These are phyloP conservation scores for Lophius piscatorius DNA, from an alignment of 2,113 vertebrate species.

Conservation along the genomic window DNA sequence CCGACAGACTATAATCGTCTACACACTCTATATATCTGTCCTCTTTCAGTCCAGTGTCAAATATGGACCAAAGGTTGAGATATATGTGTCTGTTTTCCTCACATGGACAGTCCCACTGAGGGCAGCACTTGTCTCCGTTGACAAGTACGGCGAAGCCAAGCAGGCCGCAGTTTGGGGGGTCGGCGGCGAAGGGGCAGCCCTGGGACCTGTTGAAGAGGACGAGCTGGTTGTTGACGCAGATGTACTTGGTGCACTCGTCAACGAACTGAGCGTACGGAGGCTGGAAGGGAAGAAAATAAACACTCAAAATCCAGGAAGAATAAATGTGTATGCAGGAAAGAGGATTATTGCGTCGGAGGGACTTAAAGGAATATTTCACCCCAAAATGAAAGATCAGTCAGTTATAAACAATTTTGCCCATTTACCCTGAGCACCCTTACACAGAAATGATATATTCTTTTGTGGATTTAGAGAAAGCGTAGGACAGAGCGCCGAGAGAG, in stretches of 20 bases:
- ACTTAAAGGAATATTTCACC: not conserved
- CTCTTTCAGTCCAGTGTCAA: no score
- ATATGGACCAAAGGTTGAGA: not conserved
- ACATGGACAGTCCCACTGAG: conserved; percentile 96
- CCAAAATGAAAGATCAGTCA: no score
- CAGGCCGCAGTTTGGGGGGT: conserved; percentile 89
- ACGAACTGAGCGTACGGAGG: conserved; percentile 79
- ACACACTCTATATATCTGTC: no score
- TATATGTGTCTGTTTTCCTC: conserved; percentile 69
- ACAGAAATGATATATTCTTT: no score
- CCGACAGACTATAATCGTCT: no score
- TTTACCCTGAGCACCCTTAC: no score
- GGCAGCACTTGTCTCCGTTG: conserved; percentile 94
- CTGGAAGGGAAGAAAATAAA: conserved; percentile 49
- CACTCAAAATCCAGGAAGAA: not conserved
- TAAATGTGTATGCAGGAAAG: not conserved
- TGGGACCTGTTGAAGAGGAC: conserved; percentile 92
- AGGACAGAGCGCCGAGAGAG: no score
- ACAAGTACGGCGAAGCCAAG: conserved; percentile 88
- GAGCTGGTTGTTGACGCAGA: conserved; percentile 91
- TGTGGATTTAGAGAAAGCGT: no score
- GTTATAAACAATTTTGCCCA: no score
- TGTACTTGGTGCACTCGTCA: conserved; percentile 90
- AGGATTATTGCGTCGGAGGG: not conserved
- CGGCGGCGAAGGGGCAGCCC: conserved; percentile 85